A percentile compares a stretch with the other conserved stretches of the same genome.
Evolutionary conservation across 2,113 vertebrate genomes (phyloP).

Genomic region (Scomber japonicus): DNA sequence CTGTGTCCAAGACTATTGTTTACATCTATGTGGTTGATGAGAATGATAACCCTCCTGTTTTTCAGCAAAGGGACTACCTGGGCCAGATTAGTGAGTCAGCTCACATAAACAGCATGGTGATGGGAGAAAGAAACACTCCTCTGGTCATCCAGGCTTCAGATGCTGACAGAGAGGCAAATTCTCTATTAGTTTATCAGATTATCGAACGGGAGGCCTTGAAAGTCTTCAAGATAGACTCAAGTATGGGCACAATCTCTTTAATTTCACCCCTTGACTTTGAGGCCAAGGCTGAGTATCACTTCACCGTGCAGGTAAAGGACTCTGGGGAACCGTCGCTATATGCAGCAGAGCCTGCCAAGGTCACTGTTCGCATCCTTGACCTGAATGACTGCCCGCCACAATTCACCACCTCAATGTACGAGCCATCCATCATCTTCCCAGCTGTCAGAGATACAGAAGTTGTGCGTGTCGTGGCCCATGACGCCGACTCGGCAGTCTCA

Average conservation of each 20-base stretch:
- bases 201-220: conserved; percentile 88
- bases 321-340: conserved; percentile 89
- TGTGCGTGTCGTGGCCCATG: conserved; percentile 86
- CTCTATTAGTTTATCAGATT: conserved; percentile 91
- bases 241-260: conserved; percentile 90
- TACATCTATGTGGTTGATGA: conserved; percentile 92
- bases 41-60: conserved; percentile 92
- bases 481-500: conserved; percentile 90
- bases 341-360: conserved; percentile 87
- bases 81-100: conserved; percentile 92
- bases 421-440: conserved; percentile 85
- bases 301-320: conserved; percentile 90
- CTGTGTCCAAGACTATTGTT: conserved; percentile 82
- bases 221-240: conserved; percentile 91
- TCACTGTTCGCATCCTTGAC: conserved; percentile 88
- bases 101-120: conserved; percentile 90
- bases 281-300: conserved; percentile 84
- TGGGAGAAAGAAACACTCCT: conserved; percentile 88
- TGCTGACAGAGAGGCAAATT: conserved; percentile 89
- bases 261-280: conserved; percentile 91
- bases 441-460: conserved; percentile 88
- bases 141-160: conserved; percentile 91
- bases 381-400: conserved; percentile 93
- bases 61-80: conserved; percentile 83
- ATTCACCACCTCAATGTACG: conserved; percentile 85